Evolutionary conservation across 2,113 vertebrate species (phyloP), one percentile per base, ranked within the genome.

Genomic region (Carassius gibelio): DNA sequence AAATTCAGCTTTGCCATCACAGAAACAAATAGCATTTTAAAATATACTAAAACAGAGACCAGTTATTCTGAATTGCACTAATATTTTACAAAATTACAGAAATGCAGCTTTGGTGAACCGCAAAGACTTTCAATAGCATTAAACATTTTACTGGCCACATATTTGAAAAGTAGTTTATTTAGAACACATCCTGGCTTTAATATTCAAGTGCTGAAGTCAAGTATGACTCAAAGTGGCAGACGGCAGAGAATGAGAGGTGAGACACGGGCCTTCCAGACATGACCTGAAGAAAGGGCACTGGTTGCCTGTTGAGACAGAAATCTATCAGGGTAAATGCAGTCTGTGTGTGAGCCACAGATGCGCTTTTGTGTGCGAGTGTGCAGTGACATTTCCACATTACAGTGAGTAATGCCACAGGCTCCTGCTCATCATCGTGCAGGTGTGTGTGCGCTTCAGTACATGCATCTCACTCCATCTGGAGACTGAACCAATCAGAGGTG

Each of bases 371-470:
- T 19, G 48, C 69, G 34, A 79, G 34, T 78, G 74, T 89, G n/a
- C 68, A 86, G 52, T 85, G 74, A 87, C 82, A 76, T 86, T 89
- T 72, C 19, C 77, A 87, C 72, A 86, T 52, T 45, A 81, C 59
- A 85, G 34, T 84, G 84, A 82, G 36, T 86, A 78, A 90, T 84
- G 74, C 81, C 30, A 64, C 74, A 83, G 57, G 78, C 75, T 59
- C 50, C 57, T 34, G 72, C 48, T 79, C 74, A 75, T 82, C 52
- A 76, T 26, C 26, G 23, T 8, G 10, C 75, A 42, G n/a, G 59
- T 81, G 77, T 66, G 15, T 45, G 42, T 71, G 52, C n/a, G 68
- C 38, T 23, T 48, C 42, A 13, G 34, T 5, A 7, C 10, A 36
- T 69, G 42, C 4, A 48, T 17, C 69, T 68, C 45, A 79, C 74